Conservation (phyloP, 1,140 invertebrate species). For the Onthophagus taurus region DNA sequence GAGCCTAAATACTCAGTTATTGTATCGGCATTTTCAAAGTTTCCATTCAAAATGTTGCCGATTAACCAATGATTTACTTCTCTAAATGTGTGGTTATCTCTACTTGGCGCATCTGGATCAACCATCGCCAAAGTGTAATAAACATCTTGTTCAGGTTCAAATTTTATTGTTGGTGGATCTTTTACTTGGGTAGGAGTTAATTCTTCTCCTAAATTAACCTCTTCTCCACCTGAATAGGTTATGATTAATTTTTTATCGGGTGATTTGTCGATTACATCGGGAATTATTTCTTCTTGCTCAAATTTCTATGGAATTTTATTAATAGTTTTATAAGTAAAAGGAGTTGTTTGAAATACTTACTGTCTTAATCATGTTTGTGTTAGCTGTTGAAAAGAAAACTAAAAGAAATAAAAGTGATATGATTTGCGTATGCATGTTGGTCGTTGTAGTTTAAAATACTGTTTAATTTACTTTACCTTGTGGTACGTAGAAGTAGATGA, state of each 20-base stretch:
- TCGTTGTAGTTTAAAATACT: too few species aligned
- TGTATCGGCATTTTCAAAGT: constrained; percentile 53
- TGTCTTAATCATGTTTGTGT: too few species aligned
- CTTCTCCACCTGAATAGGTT: constrained; percentile 21
- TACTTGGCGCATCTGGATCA: constrained; percentile 86
- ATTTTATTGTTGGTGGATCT: constrained; percentile 51
- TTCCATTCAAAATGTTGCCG: constrained; percentile 72
- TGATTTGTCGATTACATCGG: constrained; percentile 2
- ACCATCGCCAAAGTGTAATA: constrained; percentile 66
- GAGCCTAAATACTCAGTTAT: constrained; percentile 73
- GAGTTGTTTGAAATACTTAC: too few species aligned
- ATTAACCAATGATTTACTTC: constrained; percentile 91
- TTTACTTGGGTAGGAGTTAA: constrained; percentile 56
- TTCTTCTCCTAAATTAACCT: constrained; percentile 53
- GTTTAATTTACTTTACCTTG: too few species aligned
- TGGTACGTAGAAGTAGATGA: too few species aligned
- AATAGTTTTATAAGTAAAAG: too few species aligned
- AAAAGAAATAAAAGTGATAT: too few species aligned
- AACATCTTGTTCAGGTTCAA: constrained; percentile 44
- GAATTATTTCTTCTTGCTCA: constrained; percentile 2
- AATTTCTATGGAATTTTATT: too few species aligned
- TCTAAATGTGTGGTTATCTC: constrained; percentile 60
- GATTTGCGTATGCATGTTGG: too few species aligned
- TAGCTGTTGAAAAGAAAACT: too few species aligned
- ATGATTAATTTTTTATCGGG: background rate